phyloP scores from a whole-genome alignment of 1,140 invertebrate genomes.

The Rhyacophila brunnea region DNA sequence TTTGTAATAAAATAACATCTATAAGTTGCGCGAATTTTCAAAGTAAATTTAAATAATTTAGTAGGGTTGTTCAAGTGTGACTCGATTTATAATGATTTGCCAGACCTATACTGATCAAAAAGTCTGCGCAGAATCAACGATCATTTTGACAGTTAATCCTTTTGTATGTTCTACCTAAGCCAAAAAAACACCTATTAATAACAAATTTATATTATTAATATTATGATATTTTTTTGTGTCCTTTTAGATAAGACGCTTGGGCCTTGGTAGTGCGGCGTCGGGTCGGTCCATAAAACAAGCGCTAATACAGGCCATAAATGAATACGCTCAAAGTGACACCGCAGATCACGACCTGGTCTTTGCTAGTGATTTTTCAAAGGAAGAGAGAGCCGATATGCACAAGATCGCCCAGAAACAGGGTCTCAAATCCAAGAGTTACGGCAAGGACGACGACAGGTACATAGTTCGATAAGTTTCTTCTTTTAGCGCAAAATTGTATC shows the following conservation, averaged over 20 bases:
- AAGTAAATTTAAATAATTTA: no score
- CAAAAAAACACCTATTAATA: no score
- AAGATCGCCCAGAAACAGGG: conserved; percentile 49
- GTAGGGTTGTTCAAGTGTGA: no score
- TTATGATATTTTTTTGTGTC: no score
- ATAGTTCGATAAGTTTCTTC: not conserved
- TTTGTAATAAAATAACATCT: no score
- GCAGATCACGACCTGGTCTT: conserved; percentile 64
- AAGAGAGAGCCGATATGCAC: conserved; percentile 69
- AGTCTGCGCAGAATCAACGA: no score
- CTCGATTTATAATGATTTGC: no score
- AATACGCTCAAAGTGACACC: conserved; percentile 54
- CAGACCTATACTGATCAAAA: no score
- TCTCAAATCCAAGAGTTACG: conserved; percentile 60
- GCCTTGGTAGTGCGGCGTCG: conserved; percentile 43
- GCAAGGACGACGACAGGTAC: conserved; percentile 44
- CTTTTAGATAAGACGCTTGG: conserved; percentile 46
- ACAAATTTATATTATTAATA: no score
- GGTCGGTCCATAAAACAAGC: conserved; percentile 41
- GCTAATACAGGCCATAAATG: conserved; percentile 44
- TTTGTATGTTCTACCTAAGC: no score
- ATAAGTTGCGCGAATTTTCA: no score
- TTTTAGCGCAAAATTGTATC: not conserved
- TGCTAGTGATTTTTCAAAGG: conserved; percentile 66
- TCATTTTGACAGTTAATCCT: no score